Base-by-base conservation (phyloP, 2,888 invertebrate species). In the Brachyopa scutellaris region DNA sequence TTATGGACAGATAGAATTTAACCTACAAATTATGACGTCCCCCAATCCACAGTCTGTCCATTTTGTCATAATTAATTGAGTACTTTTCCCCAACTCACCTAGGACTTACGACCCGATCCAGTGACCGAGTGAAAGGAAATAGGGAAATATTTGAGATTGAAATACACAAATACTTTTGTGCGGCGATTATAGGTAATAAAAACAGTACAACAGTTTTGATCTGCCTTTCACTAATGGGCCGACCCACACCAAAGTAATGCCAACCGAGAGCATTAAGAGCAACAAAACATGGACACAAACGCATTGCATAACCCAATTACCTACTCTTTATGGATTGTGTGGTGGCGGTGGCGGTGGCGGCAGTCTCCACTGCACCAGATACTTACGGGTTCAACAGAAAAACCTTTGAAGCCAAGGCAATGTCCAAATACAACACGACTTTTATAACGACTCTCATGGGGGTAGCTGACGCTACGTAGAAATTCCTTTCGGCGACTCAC, bases 281-380 rank as follows among this genome's bases (percentile, higher is more conserved):
- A n/a, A n/a, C n/a, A n/a, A n/a, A n/a, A 55, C 74, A 73, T 74
- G 80, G 76, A 69, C 62, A 76, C 69, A 76, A 80, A 76, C 57
- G 69, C 57, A 80, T 80, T 80, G 62, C 76, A 80, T 80, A 80
- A 80, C 76, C 69, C 76, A 76, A 80, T 80, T 80, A 76, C 76
- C 76, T 57, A 55, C 51, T 61, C 59, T 38, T 55, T 51, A 64
- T 49, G 21, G 21, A n/a, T n/a, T n/a, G n/a, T n/a, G n/a, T 36
- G 67, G 67, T 42, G 42, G 33, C 11, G 11, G 45, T 36, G 42
- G 17, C 40, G 33, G 51, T 15, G 51, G 36, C n/a, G 47, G 66
- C 21, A 21, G 26, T 62, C 72, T 23, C n/a, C n/a, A 73, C 66
- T 51, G 36, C 45, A 47, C 61, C 31, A 79, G 67, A 55, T 70